Conservation (phyloP, 2,113 vertebrate genomes). For the Caloenas nicobarica region DNA sequence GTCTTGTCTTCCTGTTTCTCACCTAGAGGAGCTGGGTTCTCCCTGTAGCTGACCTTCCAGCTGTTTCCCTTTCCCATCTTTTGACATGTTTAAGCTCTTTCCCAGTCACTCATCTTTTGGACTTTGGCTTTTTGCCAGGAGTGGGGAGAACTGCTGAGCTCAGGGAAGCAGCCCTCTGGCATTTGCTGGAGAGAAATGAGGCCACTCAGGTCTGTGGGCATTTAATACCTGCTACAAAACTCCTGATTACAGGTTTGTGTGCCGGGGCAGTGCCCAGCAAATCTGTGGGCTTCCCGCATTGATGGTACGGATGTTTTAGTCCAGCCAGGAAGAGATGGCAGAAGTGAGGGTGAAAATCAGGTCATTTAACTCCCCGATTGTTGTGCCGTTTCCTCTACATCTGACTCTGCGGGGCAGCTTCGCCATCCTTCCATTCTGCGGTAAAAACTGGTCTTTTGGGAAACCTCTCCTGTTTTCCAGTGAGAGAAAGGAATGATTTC, state of each 20-base stretch:
- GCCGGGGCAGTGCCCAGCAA: not conserved
- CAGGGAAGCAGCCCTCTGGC: not conserved
- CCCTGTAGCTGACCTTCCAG: not conserved
- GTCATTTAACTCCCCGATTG: not conserved
- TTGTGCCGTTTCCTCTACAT: not conserved
- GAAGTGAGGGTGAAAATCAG: not conserved
- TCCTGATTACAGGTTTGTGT: not conserved
- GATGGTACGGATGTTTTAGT: not conserved
- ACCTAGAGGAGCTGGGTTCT: not conserved
- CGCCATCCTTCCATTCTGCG: not conserved
- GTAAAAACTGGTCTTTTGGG: not conserved
- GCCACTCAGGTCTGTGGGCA: not conserved
- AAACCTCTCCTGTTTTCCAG: not conserved
- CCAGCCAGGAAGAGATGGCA: not conserved
- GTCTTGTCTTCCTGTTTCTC: not conserved
- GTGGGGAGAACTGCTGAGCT: not conserved
- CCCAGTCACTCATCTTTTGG: not conserved
- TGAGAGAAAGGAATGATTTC: not conserved
- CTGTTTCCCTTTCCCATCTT: not conserved
- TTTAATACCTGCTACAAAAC: not conserved
- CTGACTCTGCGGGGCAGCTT: not conserved
- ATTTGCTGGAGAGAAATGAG: not conserved
- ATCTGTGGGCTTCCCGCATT: not conserved
- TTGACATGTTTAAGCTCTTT: not conserved
- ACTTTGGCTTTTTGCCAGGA: not conserved